Base-by-base conservation (phyloP, 2,888 invertebrate species). In the Drosophila engyochracea region DNA sequence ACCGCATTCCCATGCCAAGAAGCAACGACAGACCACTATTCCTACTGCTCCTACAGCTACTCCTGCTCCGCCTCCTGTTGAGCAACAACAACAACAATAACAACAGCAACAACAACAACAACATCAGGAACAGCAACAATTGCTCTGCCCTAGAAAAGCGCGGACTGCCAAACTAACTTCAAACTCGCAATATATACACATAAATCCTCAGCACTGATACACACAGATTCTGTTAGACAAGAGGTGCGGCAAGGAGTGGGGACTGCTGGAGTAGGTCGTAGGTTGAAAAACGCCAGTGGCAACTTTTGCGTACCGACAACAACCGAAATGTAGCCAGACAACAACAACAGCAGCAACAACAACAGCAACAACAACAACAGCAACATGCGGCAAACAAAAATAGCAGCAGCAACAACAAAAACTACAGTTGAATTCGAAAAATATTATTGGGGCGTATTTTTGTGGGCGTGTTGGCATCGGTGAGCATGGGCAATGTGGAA, bases 141-240 rank as follows among this genome's bases (percentile, higher is more conserved):
- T 72, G 71, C 47, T 68, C 47, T 74, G 76, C 49, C 76, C 66
- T 66, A 76, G 71, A 73, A 78, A 68, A 52, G 55, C 86, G 89
- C 79, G 82, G 70, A 75, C 84, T 90, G 86, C 90, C 86, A 89
- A 91, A 90, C 90, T 79, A 89, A 91, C 89, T 88, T 90, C 91
- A 91, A 91, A 89, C 89, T 88, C 76, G 71, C 75, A 88, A 91
- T 79, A 91, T 83, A 90, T 89, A 90, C 88, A 88, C 88, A 88
- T 88, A 88, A 88, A 88, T 88, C 90, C 91, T 78, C 68, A 71
- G 70, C 85, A 81, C 89, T 87, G 87, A 89, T 90, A 90, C 84
- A 89, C 86, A 90, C 77, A 82, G 82, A 85, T 81, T 72, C 74
- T 62, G 74, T 76, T 84, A 67, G 55, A 74, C 64, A 71, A 41